Evolutionary conservation across 2,113 vertebrate genomes (phyloP).

Genomic region (Glaucomys volans): DNA sequence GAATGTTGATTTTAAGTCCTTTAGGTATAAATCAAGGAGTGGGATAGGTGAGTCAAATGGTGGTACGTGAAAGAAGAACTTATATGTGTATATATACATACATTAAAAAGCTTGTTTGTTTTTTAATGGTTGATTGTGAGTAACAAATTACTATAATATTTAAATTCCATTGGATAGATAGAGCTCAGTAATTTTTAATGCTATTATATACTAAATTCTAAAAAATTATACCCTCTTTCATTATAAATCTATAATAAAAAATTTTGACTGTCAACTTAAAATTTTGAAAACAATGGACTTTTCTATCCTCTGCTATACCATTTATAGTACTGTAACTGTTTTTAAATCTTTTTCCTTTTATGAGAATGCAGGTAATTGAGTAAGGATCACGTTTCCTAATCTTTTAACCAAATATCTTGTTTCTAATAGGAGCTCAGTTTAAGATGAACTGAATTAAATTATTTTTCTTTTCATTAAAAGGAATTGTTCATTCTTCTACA

Average conservation of each 20-base stretch:
- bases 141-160: conserved; percentile 25
- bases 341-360: conserved; percentile 6
- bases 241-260: not conserved
- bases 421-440: not conserved
- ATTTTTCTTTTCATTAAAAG: conserved; percentile 29
- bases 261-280: not conserved
- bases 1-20: too few relatives aligned
- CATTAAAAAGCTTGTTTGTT: not conserved
- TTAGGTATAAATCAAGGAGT: too few relatives aligned
- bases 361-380: not conserved
- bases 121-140: not conserved
- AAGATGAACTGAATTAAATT: conserved; percentile 14
- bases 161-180: not conserved
- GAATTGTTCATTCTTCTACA: not conserved
- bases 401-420: conserved; percentile 2
- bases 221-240: not conserved
- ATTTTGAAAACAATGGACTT: not conserved
- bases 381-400: not conserved
- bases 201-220: not conserved
- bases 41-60: too few relatives aligned
- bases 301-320: not conserved
- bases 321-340: not conserved
- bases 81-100: not conserved
- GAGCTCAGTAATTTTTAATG: not conserved
- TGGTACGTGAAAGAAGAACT: not conserved